Conservation (phyloP, 2,113 vertebrate genomes). For the Pelodiscus sinensis region DNA sequence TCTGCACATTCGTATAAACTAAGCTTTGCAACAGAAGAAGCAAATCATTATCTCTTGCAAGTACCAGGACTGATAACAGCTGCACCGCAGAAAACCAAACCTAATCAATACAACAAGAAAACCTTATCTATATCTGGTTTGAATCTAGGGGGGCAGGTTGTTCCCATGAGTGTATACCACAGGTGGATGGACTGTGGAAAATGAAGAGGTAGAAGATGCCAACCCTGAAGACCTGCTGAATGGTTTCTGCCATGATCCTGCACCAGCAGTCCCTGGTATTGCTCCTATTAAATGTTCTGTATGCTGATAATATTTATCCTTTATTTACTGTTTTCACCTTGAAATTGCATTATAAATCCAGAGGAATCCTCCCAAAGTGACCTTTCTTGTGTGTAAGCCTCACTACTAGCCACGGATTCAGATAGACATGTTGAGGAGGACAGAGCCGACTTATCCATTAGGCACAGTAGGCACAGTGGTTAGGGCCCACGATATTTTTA, state of each 20-base stretch:
- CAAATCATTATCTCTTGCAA: not conserved
- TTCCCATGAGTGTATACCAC: not conserved
- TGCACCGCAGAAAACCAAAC: not conserved
- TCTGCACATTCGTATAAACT: not conserved
- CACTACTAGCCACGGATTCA: constrained; percentile 18
- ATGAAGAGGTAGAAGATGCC: not conserved
- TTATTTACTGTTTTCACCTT: constrained; percentile 50
- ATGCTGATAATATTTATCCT: constrained; percentile 46
- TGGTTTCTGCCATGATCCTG: not conserved
- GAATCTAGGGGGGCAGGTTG: not conserved
- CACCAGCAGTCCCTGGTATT: not conserved
- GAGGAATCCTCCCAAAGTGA: constrained; percentile 15
- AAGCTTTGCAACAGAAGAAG: not conserved
- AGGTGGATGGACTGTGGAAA: not conserved
- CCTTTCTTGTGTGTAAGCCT: constrained; percentile 44
- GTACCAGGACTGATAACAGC: not conserved
- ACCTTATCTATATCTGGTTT: not conserved
- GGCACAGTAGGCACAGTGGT: too few species aligned
- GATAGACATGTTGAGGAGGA: not conserved
- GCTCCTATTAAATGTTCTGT: constrained; percentile 46
- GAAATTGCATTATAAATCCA: constrained; percentile 43
- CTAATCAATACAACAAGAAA: not conserved
- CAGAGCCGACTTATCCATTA: too few species aligned
- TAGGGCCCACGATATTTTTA: too few species aligned
- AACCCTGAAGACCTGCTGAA: not conserved